Conservation (phyloP, 1,140 invertebrate genomes). For the Oryctes rhinoceros region DNA sequence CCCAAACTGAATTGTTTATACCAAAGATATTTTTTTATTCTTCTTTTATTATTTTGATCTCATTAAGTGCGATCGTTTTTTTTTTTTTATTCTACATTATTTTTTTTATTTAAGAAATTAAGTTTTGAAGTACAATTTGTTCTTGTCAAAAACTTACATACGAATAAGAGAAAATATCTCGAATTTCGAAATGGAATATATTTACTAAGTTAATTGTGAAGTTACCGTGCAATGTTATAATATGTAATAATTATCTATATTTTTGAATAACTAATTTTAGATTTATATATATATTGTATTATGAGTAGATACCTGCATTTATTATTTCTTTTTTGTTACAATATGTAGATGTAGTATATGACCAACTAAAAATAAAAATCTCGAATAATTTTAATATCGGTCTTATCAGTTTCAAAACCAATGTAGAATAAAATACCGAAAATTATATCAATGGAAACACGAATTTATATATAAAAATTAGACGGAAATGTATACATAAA, state of each 20-base stretch:
- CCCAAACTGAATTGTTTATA: conserved; percentile 2
- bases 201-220: background rate
- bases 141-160: too few species aligned
- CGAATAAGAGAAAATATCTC: too few species aligned
- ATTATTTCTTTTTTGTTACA: conserved; percentile 1
- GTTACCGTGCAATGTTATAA: too few species aligned
- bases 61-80: conserved; percentile 24
- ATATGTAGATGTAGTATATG: conserved; percentile 19
- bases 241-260: background rate
- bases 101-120: background rate
- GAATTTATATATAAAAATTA: conserved; percentile 31
- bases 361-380: conserved; percentile 27
- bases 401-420: background rate
- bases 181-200: background rate
- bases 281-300: background rate
- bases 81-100: background rate
- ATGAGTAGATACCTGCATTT: background rate
- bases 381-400: background rate
- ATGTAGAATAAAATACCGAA: background rate
- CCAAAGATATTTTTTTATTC: conserved; percentile 14
- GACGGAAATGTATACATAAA: conserved; percentile 32
- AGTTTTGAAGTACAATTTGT: background rate
- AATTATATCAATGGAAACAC: background rate
- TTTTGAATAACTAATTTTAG: background rate
- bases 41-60: conserved; percentile 1